Percentiles rank a stretch among this genome's conserved stretches.
phyloP scores from a whole-genome alignment of 2,797 vertebrate species.

The Euphonia xanthogaster region DNA sequence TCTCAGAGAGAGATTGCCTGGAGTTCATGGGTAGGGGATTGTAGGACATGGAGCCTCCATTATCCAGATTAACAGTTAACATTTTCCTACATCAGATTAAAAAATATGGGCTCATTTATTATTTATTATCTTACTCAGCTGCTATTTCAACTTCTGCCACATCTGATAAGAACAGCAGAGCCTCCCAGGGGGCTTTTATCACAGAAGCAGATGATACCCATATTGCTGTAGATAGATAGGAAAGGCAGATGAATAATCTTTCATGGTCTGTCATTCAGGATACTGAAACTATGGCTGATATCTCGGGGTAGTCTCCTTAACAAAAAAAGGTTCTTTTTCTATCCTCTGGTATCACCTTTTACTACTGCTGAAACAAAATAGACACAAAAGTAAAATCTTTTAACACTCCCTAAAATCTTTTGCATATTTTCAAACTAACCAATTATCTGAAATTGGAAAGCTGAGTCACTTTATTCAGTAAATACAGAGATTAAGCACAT shows the following conservation, averaged over 20 bases:
- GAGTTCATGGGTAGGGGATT: neutral
- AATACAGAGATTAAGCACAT: neutral
- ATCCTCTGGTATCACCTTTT: neutral
- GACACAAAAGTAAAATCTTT: neutral
- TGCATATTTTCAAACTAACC: neutral
- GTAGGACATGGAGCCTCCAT: neutral
- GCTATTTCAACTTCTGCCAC: slow-evolving; percentile 72
- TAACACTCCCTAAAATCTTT: neutral
- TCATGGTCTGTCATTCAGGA: slow-evolving; percentile 32
- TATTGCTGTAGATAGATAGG: slow-evolving; percentile 9
- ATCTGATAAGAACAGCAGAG: neutral
- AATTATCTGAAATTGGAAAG: neutral
- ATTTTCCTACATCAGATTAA: slow-evolving; percentile 58
- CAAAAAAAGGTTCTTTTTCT: slow-evolving; percentile 34
- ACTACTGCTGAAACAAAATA: neutral
- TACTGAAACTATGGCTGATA: slow-evolving; percentile 20
- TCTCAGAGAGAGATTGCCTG: neutral
- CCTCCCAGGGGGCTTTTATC: slow-evolving; percentile 27
- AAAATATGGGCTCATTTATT: slow-evolving; percentile 68
- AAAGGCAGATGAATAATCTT: slow-evolving; percentile 59
- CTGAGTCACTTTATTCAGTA: neutral
- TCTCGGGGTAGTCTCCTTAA: slow-evolving; percentile 9
- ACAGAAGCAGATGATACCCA: slow-evolving; percentile 28
- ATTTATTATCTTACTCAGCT: slow-evolving; percentile 63
- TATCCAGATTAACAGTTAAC: slow-evolving; percentile 66